Evolutionary conservation across 2,797 vertebrate species (phyloP), one percentile per base, ranked within the genome.

Genomic region (Adrianichthys oophorus): DNA sequence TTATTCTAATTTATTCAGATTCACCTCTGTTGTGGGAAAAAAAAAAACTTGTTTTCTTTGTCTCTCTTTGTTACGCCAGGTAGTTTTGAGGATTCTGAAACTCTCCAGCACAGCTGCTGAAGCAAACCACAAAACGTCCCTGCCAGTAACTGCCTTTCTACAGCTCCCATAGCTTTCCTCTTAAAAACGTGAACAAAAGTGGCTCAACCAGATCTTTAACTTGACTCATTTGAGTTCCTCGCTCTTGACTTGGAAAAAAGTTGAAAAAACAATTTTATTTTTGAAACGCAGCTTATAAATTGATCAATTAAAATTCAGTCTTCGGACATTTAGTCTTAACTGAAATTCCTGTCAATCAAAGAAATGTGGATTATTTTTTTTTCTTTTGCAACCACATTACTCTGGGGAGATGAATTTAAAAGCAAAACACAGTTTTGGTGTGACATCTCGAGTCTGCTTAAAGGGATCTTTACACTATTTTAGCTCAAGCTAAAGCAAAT

Each of bases 171-270:
- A 65, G 67, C 19, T 52, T 43, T 50, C 62, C 52, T 44, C 37
- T 67, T 59, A 41, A 63, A 37, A 17, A 56, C 52, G 26, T 57
- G 52, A 24, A 65, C 55, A 68, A 62, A 49, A 79, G 74, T 41
- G 12, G 76, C 70, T 64, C 46, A 79, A 79, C 73, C 73, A 52
- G 77, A 83, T 88, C 44, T 81, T 71, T 77, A 75, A 68, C 65
- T 42, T 66, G 72, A 82, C 68, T 56, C 46, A 21, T 48, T n/a
- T 54, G 56, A 73, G 68, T 59, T 51, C 41, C 23, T 5, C 46
- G 46, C 62, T 71, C 47, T 52, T 72, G 48, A 32, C 40, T 19
- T 48, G 15, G 1, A 46, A 17, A 44, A 17, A 45, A 29, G 26
- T 29, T 12, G 32, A 3, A 37, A 10, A 37, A 32, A 32, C 10